These are phyloP conservation scores for Drosophila prolongata DNA, from an alignment of 2,888 invertebrate species.

Conservation along the genomic window DNA sequence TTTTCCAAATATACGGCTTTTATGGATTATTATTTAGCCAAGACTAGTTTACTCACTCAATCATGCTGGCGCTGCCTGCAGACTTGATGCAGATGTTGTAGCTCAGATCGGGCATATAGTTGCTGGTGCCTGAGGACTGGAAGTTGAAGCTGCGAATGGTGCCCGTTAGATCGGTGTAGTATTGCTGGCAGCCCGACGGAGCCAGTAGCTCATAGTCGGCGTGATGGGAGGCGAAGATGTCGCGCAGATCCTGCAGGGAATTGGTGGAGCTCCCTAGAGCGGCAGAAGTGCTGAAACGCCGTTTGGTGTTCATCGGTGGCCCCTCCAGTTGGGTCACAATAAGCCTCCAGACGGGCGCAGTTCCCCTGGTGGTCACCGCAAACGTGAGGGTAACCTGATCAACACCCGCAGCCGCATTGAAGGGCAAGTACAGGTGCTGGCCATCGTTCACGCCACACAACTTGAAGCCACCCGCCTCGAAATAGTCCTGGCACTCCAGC, in stretches of 20 bases:
- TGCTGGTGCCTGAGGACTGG: conserved; percentile 84
- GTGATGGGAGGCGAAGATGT: conserved; percentile 73
- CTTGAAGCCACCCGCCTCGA: conserved; percentile 71
- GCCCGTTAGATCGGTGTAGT: conserved; percentile 87
- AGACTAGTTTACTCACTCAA: conserved; percentile 69
- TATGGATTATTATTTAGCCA: too few relatives aligned
- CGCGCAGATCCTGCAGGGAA: conserved; percentile 75
- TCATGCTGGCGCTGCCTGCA: conserved; percentile 65
- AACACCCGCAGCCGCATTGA: conserved; percentile 76
- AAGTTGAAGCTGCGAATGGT: conserved; percentile 87
- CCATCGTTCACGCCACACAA: conserved; percentile 88
- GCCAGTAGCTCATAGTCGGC: conserved; percentile 83
- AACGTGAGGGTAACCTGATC: conserved; percentile 84
- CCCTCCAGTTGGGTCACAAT: conserved; percentile 88
- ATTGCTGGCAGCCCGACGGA: conserved; percentile 89
- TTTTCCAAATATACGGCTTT: too few relatives aligned
- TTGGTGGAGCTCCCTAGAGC: conserved; percentile 55
- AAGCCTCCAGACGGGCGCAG: conserved; percentile 85
- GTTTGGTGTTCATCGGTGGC: conserved; percentile 57
- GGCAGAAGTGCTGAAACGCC: conserved; percentile 32
- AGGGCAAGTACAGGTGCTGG: conserved; percentile 85
- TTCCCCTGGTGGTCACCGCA: conserved; percentile 84
- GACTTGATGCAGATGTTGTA: conserved; percentile 88
- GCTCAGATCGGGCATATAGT: conserved; percentile 86
- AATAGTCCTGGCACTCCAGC: conserved; percentile 72